These are phyloP conservation scores for Myocastor coypus DNA, from an alignment of 2,113 vertebrate genomes.

Conservation along the genomic window DNA sequence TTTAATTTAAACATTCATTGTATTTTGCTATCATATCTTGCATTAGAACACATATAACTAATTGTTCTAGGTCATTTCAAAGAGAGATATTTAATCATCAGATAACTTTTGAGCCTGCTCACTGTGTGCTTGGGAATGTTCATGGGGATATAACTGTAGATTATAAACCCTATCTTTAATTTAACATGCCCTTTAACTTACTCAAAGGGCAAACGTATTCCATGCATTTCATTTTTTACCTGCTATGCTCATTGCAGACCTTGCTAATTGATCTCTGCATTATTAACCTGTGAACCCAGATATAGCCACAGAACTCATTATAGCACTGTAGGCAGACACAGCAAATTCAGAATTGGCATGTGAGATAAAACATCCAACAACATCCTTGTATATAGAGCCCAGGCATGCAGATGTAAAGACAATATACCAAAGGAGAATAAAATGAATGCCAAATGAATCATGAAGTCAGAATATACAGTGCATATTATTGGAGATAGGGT, in stretches of 20 bases:
- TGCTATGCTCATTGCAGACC: neutral
- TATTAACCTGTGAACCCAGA: neutral
- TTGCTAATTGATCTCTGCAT: neutral
- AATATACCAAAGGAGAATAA: neutral
- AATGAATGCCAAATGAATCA: neutral
- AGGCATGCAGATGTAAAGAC: neutral
- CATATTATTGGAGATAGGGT: neutral
- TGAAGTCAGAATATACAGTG: neutral
- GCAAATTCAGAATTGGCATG: neutral
- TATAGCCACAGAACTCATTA: neutral
- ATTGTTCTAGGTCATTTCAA: neutral
- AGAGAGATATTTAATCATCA: neutral
- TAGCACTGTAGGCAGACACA: neutral
- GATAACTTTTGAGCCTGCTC: neutral
- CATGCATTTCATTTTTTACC: neutral
- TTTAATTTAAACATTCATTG: neutral
- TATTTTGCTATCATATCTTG: neutral
- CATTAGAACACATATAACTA: neutral
- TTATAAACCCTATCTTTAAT: neutral
- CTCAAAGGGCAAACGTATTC: neutral
- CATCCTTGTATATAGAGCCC: neutral
- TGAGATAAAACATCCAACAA: slow-evolving; percentile 2
- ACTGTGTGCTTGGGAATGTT: neutral
- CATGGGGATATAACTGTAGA: neutral
- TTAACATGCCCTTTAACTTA: neutral